Evolutionary conservation across 2,113 vertebrate genomes (phyloP).

Genomic region (Solea senegalensis): DNA sequence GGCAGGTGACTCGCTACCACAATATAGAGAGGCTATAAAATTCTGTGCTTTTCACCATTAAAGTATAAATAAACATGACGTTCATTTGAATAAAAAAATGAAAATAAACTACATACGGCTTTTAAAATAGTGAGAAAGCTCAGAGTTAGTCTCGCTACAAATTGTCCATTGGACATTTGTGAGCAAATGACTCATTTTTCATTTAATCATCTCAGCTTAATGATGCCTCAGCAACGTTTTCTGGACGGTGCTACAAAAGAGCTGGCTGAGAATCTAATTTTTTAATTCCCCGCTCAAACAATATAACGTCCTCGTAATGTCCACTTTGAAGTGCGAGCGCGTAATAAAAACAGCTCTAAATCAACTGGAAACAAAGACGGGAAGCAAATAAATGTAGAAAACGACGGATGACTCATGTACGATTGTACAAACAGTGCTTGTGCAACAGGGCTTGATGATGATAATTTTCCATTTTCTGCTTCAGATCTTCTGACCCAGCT

Average conservation of each 20-base stretch:
- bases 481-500: conserved; percentile 94
- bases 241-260: conserved; percentile 12
- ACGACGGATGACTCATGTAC: conserved; percentile 45
- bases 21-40: conserved; percentile 41
- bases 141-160: conserved; percentile 23
- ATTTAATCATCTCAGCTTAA: conserved; percentile 35
- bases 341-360: conserved; percentile 45
- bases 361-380: conserved; percentile 51
- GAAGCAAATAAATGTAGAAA: conserved; percentile 48
- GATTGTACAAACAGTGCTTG: conserved; percentile 65
- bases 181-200: conserved; percentile 6
- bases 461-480: conserved; percentile 66
- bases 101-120: conserved; percentile 40
- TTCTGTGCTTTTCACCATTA: conserved; percentile 33
- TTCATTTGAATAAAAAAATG: conserved; percentile 13
- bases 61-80: conserved; percentile 26
- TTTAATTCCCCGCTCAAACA: conserved; percentile 37
- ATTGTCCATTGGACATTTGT: conserved; percentile 16
- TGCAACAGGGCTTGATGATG: conserved; percentile 52
- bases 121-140: conserved; percentile 35
- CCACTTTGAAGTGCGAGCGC: conserved; percentile 33
- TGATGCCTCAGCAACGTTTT: conserved; percentile 37
- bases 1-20: conserved; percentile 12
- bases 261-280: conserved; percentile 5
- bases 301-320: conserved; percentile 21